Evolutionary conservation across 2,113 vertebrate species (phyloP).

Genomic region (Peromyscus leucopus): DNA sequence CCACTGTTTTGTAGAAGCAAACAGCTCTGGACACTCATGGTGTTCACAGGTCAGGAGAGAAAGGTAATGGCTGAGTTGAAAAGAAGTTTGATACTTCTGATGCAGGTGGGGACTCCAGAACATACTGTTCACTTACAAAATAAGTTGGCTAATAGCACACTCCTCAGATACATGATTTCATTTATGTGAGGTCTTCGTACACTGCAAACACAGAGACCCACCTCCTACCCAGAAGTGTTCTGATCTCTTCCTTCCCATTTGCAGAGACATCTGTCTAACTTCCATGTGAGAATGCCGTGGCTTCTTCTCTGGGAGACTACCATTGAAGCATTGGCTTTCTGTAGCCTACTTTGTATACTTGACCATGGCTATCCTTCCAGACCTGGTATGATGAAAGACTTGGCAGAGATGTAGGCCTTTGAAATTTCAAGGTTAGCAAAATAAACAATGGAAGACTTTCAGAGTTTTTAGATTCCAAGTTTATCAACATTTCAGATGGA

Average conservation of each 20-base stretch:
- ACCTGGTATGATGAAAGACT: not conserved
- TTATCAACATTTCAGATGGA: slow-evolving; percentile 21
- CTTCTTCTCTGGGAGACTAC: not conserved
- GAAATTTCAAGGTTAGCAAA: not conserved
- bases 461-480: not conserved
- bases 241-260: not conserved
- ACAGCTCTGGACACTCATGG: not conserved
- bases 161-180: not conserved
- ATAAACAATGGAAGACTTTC: not conserved
- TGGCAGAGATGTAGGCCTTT: not conserved
- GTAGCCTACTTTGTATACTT: not conserved
- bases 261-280: not conserved
- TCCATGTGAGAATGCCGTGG: not conserved
- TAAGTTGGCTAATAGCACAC: not conserved
- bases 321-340: not conserved
- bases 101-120: not conserved
- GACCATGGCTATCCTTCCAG: not conserved
- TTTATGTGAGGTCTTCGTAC: slow-evolving; percentile 4
- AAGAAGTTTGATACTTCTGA: not conserved
- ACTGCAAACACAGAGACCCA: not conserved
- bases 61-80: not conserved
- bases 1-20: not conserved
- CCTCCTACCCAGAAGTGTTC: not conserved
- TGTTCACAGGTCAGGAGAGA: not conserved
- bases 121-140: slow-evolving; percentile 12